Evolutionary conservation across 2,797 vertebrate species (phyloP).

Genomic region (Eupleurogrammus muticus): DNA sequence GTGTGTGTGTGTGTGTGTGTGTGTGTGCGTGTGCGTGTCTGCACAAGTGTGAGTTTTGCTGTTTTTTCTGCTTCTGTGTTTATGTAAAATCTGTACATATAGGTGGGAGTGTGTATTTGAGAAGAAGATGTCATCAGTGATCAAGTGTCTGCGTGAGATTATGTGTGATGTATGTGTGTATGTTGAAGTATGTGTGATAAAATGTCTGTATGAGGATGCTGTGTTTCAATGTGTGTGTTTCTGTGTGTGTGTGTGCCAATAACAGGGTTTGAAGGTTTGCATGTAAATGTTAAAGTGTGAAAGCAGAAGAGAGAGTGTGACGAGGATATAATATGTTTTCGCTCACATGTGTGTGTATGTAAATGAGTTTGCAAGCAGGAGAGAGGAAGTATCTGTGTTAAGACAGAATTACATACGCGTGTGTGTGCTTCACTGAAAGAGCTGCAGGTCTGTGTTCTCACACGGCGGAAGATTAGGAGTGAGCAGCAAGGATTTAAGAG

Average conservation of each 20-base stretch:
- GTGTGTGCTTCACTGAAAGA: slow-evolving; percentile 28
- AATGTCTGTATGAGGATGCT: slow-evolving; percentile 18
- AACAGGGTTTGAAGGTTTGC: slow-evolving; percentile 19
- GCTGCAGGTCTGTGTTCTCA: slow-evolving; percentile 64
- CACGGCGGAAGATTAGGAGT: slow-evolving; percentile 66
- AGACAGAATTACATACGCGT: slow-evolving; percentile 47
- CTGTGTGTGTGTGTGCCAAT: neutral
- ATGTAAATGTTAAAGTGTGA: slow-evolving; percentile 28
- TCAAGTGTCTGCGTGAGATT: slow-evolving; percentile 34
- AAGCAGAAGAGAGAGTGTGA: slow-evolving; percentile 29
- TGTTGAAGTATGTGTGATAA: slow-evolving; percentile 19
- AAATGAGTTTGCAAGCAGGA: slow-evolving; percentile 52
- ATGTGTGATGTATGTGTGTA: slow-evolving; percentile 6
- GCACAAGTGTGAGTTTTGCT: slow-evolving; percentile 3
- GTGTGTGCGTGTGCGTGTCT: slow-evolving; percentile 19
- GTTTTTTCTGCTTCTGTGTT: slow-evolving; percentile 8
- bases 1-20: slow-evolving; percentile 28
- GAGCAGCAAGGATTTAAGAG: slow-evolving; percentile 64
- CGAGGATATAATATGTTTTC: slow-evolving; percentile 41
- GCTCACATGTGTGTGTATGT: slow-evolving; percentile 49
- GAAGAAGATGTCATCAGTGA: slow-evolving; percentile 30
- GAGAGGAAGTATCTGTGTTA: slow-evolving; percentile 50
- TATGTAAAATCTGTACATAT: slow-evolving; percentile 14
- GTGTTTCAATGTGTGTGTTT: neutral
- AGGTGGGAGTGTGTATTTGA: slow-evolving; percentile 15